Evolutionary conservation across 2,888 invertebrate species (phyloP), one percentile per base, ranked within the genome.

Genomic region (Doris montereyensis): DNA sequence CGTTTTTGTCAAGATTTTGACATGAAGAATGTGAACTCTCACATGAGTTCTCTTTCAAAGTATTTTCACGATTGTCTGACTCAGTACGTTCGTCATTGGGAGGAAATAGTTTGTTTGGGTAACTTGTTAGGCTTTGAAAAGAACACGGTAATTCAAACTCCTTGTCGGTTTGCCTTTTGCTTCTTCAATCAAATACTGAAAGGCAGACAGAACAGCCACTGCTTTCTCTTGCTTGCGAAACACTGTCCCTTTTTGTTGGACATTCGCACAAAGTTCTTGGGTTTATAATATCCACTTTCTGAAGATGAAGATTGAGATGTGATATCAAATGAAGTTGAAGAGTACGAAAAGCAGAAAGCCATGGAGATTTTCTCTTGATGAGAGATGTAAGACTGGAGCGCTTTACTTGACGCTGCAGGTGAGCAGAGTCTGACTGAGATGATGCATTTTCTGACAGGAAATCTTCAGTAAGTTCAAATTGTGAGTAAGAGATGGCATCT

Each of bases 111-210:
- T n/a, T n/a, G n/a, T n/a, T n/a, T n/a, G n/a, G n/a, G n/a, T n/a
- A n/a, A n/a, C n/a, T n/a, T n/a, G n/a, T n/a, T n/a, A n/a, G n/a
- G n/a, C n/a, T n/a, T n/a, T n/a, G n/a, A n/a, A n/a, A n/a, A n/a
- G n/a, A n/a, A n/a, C n/a, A n/a, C n/a, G n/a, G n/a, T n/a, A n/a
- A n/a, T n/a, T n/a, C n/a, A n/a, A n/a, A n/a, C n/a, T n/a, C n/a
- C n/a, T n/a, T n/a, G n/a, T n/a, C n/a, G n/a, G n/a, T n/a, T n/a
- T n/a, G n/a, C n/a, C n/a, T n/a, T 84, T 86, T 26, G 82, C 84
- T 73, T 87, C 87, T 83, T 88, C 88, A 70, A 87, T 82, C 0
- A 88, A 80, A 79, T 81, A 87, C 75, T 88, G 88, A 77, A 88
- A 88, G 21, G 87, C 80, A 13, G 88, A 87, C 5, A 86, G 84